Evolutionary conservation across 2,888 invertebrate genomes (phyloP), one percentile per base, ranked within the genome.

Genomic region (Drosophila lacicola): DNA sequence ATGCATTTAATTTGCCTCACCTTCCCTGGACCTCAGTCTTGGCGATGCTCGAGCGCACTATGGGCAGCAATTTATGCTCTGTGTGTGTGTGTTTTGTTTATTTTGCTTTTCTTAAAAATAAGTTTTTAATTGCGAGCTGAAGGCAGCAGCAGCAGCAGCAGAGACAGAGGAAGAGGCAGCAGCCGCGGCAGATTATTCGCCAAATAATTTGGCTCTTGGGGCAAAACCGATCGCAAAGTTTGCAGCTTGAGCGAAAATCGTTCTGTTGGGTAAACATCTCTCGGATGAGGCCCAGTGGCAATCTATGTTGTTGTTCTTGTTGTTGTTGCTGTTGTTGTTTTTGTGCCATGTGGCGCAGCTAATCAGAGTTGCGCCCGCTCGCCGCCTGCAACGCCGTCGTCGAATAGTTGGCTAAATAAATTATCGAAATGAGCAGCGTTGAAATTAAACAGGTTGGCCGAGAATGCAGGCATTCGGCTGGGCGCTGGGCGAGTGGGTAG

Each of bases 181-280:
- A 72, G 65, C 44, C 53, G 68, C 57, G 74, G 75, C 86, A 90
- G 91, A 90, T 91, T 91, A 91, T 89, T 89, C 91, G 90, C 90
- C 90, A 91, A 90, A 90, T 90, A 89, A 90, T 90, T 91, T 90
- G 89, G 90, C 83, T 85, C 79, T 79, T 79, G 67, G 49, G 66
- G 78, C 74, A 49, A 63, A 73, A 46, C 49, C 51, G 60, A 70
- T 70, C 55, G 78, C 69, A 74, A 70, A 68, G 54, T 68, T 78
- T 76, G 78, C 78, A 75, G 75, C 75, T 69, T 73, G 74, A 78
- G 78, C 69, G 78, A 61, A 62, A 73, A 78, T 75, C 69, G 70
- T 78, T 76, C 69, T 74, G 74, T 75, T 78, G 68, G 68, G 47
- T 72, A 75, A 75, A 73, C 67, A 55, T 73, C 74, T 61, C 57